A percentile compares a stretch with the other conserved stretches of the same genome.
These are phyloP conservation scores for Scaptodrosophila lebanonensis DNA, from an alignment of 1,140 invertebrate species.

Conservation along the genomic window DNA sequence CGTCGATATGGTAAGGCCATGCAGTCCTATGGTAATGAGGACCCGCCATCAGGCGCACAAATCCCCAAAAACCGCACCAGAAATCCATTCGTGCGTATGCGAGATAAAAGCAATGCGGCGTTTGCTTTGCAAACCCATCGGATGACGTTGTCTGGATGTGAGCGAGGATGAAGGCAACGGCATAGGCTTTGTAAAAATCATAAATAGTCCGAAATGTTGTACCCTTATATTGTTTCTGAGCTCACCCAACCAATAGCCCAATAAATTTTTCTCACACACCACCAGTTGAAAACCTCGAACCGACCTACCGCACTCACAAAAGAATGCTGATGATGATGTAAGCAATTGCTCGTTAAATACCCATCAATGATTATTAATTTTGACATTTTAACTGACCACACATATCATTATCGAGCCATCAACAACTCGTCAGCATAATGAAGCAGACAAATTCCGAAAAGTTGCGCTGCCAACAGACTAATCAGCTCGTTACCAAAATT, in stretches of 20 bases:
- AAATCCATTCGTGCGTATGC: too few relatives aligned
- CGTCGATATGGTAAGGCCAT: too few relatives aligned
- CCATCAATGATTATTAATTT: conserved; percentile 54
- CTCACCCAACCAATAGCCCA: neutral
- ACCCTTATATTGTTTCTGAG: conserved; percentile 8
- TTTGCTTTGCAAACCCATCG: too few relatives aligned
- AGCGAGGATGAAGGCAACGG: too few relatives aligned
- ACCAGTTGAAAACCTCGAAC: conserved; percentile 4
- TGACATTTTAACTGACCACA: conserved; percentile 58
- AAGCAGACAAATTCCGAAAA: conserved; percentile 20
- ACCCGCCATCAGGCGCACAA: too few relatives aligned
- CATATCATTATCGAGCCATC: conserved; percentile 55
- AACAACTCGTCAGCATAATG: conserved; percentile 33
- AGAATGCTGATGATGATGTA: conserved; percentile 33
- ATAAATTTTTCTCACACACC: neutral
- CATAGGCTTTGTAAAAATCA: too few relatives aligned
- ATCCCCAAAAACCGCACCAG: too few relatives aligned
- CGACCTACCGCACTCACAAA: conserved; percentile 11
- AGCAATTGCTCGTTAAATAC: conserved; percentile 45
- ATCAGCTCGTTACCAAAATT: conserved; percentile 43
- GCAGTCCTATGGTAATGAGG: too few relatives aligned
- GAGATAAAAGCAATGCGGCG: too few relatives aligned
- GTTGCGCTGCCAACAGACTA: conserved; percentile 39
- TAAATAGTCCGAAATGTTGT: too few relatives aligned
- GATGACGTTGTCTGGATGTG: too few relatives aligned